phyloP scores from a whole-genome alignment of 2,888 invertebrate species.

The Andrena haemorrhoa region DNA sequence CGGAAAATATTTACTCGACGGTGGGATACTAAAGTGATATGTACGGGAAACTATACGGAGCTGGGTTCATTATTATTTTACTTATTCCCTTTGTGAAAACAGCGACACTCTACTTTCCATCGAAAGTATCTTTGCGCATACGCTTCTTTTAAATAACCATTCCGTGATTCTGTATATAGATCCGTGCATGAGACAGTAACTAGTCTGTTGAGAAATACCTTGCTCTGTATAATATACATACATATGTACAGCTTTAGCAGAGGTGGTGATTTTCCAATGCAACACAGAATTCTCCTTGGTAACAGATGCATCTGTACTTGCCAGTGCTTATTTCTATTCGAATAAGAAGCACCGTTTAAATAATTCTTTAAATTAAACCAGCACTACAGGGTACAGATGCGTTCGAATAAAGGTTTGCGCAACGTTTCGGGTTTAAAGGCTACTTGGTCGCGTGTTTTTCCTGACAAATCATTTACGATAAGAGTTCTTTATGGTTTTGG shows the following conservation, averaged over 20 bases:
- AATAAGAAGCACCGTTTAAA: no score
- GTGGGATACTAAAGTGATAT: neutral
- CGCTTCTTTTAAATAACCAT: neutral
- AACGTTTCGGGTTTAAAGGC: conserved; percentile 24
- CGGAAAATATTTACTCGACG: conserved; percentile 43
- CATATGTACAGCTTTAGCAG: conserved; percentile 2
- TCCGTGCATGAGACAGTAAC: neutral
- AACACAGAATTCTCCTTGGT: conserved; percentile 24
- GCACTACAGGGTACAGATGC: conserved; percentile 47
- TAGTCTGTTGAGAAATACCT: neutral
- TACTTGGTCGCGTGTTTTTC: conserved; percentile 31
- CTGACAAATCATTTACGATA: conserved; percentile 8
- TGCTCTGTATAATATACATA: conserved; percentile 25
- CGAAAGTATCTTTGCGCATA: neutral
- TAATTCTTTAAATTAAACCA: no score
- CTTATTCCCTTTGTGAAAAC: no score
- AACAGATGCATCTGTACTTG: conserved; percentile 40
- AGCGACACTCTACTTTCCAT: no score
- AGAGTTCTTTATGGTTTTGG: neutral
- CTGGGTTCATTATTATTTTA: conserved; percentile 11
- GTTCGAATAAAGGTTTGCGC: conserved; percentile 49
- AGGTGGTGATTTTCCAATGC: conserved; percentile 12
- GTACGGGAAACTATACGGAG: conserved; percentile 35
- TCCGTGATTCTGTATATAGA: no score
- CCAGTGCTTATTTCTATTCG: conserved; percentile 7